phyloP scores from a whole-genome alignment of 1,140 invertebrate genomes.

The Drosophila kikkawai region DNA sequence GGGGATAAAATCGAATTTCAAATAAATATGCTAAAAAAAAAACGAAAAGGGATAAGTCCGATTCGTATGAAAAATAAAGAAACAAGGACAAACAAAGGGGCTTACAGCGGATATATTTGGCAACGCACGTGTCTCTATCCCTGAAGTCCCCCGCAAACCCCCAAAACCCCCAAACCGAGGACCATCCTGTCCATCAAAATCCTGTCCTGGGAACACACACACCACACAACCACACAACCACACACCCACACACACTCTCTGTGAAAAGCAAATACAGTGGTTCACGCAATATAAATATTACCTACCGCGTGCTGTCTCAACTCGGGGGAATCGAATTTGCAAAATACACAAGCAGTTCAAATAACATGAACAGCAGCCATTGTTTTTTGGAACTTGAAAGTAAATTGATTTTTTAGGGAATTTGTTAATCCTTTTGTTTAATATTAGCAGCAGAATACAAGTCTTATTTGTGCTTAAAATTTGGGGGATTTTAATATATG shows the following conservation, averaged over 20 bases:
- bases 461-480: background rate
- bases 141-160: background rate
- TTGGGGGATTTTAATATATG: background rate
- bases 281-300: conserved; percentile 77
- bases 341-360: conserved; percentile 30
- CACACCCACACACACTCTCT: conserved; percentile 19
- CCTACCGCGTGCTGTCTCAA: conserved; percentile 50
- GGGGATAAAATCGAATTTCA: conserved; percentile 65
- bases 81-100: conserved; percentile 56
- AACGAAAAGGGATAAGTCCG: conserved; percentile 57
- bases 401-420: background rate
- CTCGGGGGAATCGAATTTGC: conserved; percentile 61
- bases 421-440: background rate
- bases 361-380: background rate
- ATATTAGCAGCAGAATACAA: background rate
- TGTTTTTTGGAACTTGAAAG: background rate
- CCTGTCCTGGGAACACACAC: conserved; percentile 4
- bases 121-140: conserved; percentile 41
- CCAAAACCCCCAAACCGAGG: background rate
- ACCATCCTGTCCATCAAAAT: conserved; percentile 24
- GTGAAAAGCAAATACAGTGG: conserved; percentile 68
- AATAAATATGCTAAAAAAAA: conserved; percentile 61
- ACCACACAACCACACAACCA: background rate
- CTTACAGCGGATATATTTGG: conserved; percentile 75
- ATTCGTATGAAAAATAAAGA: conserved; percentile 69